Base-by-base conservation (phyloP, 2,113 vertebrate genomes). In the Chauna torquata region DNA sequence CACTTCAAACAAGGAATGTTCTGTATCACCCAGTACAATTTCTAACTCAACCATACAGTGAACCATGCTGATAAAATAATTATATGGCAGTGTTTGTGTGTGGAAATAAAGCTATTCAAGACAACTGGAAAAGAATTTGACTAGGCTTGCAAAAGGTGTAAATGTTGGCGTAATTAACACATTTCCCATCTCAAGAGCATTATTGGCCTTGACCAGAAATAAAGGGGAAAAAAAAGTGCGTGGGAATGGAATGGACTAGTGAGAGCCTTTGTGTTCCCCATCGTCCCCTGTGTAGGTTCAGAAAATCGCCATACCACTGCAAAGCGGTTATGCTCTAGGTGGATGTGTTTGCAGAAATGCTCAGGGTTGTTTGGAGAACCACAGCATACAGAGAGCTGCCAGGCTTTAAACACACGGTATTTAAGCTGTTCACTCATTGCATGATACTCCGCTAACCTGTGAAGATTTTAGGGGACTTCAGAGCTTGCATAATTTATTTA, bases 361-460 rank as follows among this genome's bases (percentile, higher is more conserved):
- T 36, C 52, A 17, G 30, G 30, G 13, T 20, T 92, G 52, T 66
- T 16, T 27, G 71, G 54, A 82, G 22, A 44, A 54, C 25, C 2
- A 9, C 2, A 30, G 12, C 12, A 52, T 0, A 3, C 25, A 55
- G 16, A 34, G n/a, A 28, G 38, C 3, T 27, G 17, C 23, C 57
- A 57, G 20, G 40, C 15, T 89, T 82, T 36, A 72, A 36, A 80
- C 40, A 80, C 12, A n/a, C 12, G 78, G 28, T 42, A 69, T 47
- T 76, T 32, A 8, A 52, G n/a, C 87, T 84, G 8, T 8, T 89
- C 23, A 36, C 42, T 80, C 30, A 7, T 75, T 72, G 18, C 23
- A 55, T 19, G 24, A 72, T 24, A 34, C 36, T 50, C 34, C 22
- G 17, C 5, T 65, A 70, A 68, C 44, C 69, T 18, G 19, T 5